phyloP scores from a whole-genome alignment of 1,140 invertebrate species.

The Bombus breviceps region DNA sequence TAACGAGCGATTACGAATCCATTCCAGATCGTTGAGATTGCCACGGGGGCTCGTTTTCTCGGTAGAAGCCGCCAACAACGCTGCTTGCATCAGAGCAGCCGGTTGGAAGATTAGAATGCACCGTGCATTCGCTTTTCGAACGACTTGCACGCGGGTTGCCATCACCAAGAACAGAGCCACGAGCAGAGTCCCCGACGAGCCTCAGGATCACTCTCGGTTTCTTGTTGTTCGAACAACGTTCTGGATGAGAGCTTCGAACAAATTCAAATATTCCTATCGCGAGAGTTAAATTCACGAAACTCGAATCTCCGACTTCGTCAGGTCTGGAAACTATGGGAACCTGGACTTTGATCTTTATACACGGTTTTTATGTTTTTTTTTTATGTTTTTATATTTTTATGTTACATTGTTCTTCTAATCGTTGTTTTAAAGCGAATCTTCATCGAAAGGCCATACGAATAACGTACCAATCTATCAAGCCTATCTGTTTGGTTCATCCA shows the following conservation, averaged over 20 bases:
- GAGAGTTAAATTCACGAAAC: neutral
- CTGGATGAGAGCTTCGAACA: neutral
- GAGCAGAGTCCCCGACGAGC: neutral
- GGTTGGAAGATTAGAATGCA: conserved; percentile 49
- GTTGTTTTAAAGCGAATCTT: too few relatives aligned
- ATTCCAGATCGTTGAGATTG: conserved; percentile 41
- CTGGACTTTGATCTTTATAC: too few relatives aligned
- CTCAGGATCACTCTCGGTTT: conserved; percentile 20
- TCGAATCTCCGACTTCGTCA: too few relatives aligned
- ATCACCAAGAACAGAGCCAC: neutral
- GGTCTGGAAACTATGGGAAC: too few relatives aligned
- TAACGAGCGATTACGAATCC: conserved; percentile 49
- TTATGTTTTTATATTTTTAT: too few relatives aligned
- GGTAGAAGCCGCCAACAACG: conserved; percentile 24
- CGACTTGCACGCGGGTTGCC: conserved; percentile 13
- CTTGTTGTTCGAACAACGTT: neutral
- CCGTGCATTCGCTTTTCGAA: conserved; percentile 25
- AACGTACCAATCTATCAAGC: too few relatives aligned
- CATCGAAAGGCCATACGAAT: too few relatives aligned
- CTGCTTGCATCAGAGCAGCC: conserved; percentile 17
- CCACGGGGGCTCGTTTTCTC: conserved; percentile 34
- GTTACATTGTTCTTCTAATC: too few relatives aligned
- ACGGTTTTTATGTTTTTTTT: too few relatives aligned
- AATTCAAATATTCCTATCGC: neutral
- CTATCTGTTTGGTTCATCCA: too few relatives aligned